Base-by-base conservation (phyloP, 2,888 invertebrate species). In the Apodemia mormo region DNA sequence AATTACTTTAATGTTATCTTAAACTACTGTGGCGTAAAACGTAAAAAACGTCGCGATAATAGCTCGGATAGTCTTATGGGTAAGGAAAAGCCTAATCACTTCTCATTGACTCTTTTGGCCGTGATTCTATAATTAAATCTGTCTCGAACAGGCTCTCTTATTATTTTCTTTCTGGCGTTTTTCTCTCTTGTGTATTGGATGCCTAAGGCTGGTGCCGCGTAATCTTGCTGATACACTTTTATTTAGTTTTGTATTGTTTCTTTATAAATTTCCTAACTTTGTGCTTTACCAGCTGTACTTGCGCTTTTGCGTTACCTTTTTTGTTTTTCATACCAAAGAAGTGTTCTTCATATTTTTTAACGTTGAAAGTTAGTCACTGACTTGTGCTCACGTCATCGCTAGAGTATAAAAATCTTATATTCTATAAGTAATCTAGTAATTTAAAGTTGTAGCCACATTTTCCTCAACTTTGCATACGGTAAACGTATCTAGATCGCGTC, bases 241-340 rank as follows among this genome's bases (percentile, higher is more conserved):
- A 61, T 61, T 61, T 61, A 61, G 61, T 61, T 61, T 61, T 61
- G 61, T 61, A 37, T 61, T 61, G 61, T 37, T 61, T 61, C 61
- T 61, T 61, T 61, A 61, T 61, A 61, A 61, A 33, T 61, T 61
- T 33, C 37, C 61, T 61, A 61, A 61, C 61, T 61, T 37, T 61
- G 33, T 61, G 33, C 33, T 33, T 58, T 33, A 61, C 61, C 61
- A 61, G 14, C 61, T 61, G 61, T 37, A n/a, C 61, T 29, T 61
- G 61, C 33, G 14, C 14, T 61, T 61, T 61, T 61, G 61, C 61
- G 12, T 61, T 33, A 2, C 14, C 12, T 61, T 30, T 33, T 30
- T 10, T 29, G 29, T 12, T 58, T 12, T 58, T 58, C 4, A 49
- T 49, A 49, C 12, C 22, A 22, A 7, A 9, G 56, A 56, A 58